phyloP scores from a whole-genome alignment of 1,140 invertebrate species.

The Potamilus streckersoni region DNA sequence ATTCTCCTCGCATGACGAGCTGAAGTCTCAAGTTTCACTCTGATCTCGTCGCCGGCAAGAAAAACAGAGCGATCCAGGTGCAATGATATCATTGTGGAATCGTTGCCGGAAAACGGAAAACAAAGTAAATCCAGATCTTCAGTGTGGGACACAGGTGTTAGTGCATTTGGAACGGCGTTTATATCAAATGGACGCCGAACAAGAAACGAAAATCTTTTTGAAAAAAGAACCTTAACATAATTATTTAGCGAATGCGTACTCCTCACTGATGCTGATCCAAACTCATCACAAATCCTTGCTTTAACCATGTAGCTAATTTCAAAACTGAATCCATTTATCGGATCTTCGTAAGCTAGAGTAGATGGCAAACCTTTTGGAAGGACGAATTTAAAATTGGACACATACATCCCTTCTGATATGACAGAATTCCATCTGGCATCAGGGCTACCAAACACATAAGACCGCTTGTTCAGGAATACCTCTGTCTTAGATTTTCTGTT shows the following conservation, averaged over 20 bases:
- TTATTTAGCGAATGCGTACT: slow-evolving; percentile 45
- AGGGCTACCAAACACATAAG: slow-evolving; percentile 48
- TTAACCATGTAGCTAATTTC: slow-evolving; percentile 52
- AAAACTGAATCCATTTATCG: slow-evolving; percentile 42
- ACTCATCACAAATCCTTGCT: slow-evolving; percentile 53
- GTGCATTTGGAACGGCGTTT: slow-evolving; percentile 40
- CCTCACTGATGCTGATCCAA: slow-evolving; percentile 40
- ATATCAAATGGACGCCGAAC: slow-evolving; percentile 52
- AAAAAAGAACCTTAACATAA: slow-evolving; percentile 48
- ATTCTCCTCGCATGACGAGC: slow-evolving; percentile 36
- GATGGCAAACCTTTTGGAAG: slow-evolving; percentile 53
- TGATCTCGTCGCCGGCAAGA: slow-evolving; percentile 55
- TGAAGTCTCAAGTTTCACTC: slow-evolving; percentile 39
- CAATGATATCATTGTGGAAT: slow-evolving; percentile 38
- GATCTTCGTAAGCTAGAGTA: slow-evolving; percentile 45
- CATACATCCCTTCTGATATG: slow-evolving; percentile 57
- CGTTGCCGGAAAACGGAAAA: slow-evolving; percentile 14
- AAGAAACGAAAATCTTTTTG: slow-evolving; percentile 40
- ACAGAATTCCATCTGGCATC: slow-evolving; percentile 50
- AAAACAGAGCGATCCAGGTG: slow-evolving; percentile 50
- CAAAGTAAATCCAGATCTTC: slow-evolving; percentile 41
- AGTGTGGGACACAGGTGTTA: slow-evolving; percentile 37
- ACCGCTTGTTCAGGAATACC: slow-evolving; percentile 52
- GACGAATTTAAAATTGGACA: slow-evolving; percentile 53
- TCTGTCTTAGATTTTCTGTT: slow-evolving; percentile 38